phyloP scores from a whole-genome alignment of 2,888 invertebrate genomes.

The Thymelicus acteon region DNA sequence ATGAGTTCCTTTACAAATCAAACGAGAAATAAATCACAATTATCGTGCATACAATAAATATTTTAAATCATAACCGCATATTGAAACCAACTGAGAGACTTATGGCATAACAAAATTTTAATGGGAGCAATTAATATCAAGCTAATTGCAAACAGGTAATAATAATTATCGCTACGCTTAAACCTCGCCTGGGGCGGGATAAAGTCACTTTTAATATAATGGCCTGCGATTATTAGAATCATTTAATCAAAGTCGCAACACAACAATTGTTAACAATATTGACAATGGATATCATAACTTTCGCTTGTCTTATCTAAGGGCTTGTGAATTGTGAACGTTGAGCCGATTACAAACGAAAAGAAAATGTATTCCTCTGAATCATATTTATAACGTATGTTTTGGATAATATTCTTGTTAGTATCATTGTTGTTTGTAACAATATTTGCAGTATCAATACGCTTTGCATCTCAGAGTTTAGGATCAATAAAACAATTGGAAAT shows the following conservation, averaged over 20 bases:
- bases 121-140: conserved; percentile 27
- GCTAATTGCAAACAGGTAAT: conserved; percentile 32
- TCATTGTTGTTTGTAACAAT: too few species aligned
- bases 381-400: neutral
- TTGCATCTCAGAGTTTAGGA: too few species aligned
- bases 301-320: conserved; percentile 35
- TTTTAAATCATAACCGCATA: conserved; percentile 26
- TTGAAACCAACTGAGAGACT: conserved; percentile 27
- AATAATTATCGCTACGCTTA: conserved; percentile 23
- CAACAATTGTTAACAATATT: conserved; percentile 39
- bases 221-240: conserved; percentile 36
- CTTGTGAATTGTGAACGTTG: neutral
- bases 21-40: conserved; percentile 2
- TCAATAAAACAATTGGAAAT: too few species aligned
- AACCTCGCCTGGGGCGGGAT: conserved; percentile 31
- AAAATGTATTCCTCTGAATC: neutral
- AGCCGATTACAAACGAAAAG: neutral
- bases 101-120: conserved; percentile 25
- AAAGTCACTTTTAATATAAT: conserved; percentile 42
- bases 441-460: too few species aligned
- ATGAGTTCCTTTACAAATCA: conserved; percentile 2
- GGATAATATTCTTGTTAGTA: too few species aligned
- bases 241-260: conserved; percentile 39
- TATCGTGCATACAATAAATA: conserved; percentile 23
- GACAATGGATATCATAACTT: conserved; percentile 39